A percentile compares a stretch with the other conserved stretches of the same genome.
These are phyloP conservation scores for Mus minutoides DNA, from an alignment of 2,797 vertebrate genomes.

Conservation along the genomic window DNA sequence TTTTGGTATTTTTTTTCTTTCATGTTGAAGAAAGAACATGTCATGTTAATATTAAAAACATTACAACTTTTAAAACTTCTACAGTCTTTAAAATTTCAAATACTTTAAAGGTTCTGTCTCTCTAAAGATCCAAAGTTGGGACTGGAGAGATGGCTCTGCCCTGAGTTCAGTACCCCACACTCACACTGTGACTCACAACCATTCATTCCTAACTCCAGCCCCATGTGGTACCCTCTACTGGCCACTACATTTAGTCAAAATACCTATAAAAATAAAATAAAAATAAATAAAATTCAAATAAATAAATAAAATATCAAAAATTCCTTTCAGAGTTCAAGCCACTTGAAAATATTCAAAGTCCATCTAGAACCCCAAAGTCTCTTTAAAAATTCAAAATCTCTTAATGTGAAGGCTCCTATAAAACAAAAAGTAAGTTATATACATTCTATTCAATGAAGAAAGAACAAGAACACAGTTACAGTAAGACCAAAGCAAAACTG, in stretches of 20 bases:
- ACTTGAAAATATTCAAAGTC: neutral
- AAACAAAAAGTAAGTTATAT: neutral
- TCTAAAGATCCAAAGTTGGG: neutral
- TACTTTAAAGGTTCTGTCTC: neutral
- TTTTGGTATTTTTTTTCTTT: neutral
- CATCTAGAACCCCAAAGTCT: neutral
- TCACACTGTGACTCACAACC: neutral
- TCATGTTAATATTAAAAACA: neutral
- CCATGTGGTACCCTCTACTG: neutral
- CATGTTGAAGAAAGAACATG: neutral
- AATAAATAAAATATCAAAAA: neutral
- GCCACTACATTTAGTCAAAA: neutral
- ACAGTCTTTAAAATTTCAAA: neutral
- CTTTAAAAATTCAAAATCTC: no score
- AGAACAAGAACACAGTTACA: neutral
- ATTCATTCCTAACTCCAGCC: neutral
- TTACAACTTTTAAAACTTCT: neutral
- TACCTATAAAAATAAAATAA: neutral
- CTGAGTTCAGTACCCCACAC: neutral
- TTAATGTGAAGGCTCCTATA: neutral
- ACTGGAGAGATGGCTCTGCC: neutral
- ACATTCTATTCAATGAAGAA: neutral
- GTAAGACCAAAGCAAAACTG: neutral
- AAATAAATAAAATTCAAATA: neutral
- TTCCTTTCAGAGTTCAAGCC: neutral